Evolutionary conservation across 2,797 vertebrate genomes (phyloP).

Genomic region (Steatocranus sp.): DNA sequence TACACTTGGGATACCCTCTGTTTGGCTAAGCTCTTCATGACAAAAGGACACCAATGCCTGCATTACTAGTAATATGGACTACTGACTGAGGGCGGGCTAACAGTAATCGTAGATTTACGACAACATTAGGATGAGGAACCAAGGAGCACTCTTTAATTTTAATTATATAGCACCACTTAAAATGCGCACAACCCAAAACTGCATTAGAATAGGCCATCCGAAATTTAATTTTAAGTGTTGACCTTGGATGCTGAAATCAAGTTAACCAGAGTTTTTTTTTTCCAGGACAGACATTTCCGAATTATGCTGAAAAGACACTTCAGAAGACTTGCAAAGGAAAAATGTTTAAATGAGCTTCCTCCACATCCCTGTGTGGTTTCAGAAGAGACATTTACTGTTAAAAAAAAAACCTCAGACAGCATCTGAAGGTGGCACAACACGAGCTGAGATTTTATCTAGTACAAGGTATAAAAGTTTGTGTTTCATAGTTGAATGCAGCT

Average conservation of each 20-base stretch:
- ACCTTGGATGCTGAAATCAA: conserved; percentile 41
- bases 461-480: background rate
- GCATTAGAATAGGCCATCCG: conserved; percentile 40
- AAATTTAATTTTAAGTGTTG: conserved; percentile 50
- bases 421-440: background rate
- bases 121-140: conserved; percentile 65
- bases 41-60: background rate
- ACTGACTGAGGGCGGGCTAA: conserved; percentile 56
- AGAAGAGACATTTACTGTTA: background rate
- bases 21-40: background rate
- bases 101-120: conserved; percentile 62
- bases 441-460: background rate
- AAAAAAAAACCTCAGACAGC: background rate
- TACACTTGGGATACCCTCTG: background rate
- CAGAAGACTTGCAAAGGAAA: background rate
- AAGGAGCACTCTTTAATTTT: conserved; percentile 62
- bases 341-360: background rate
- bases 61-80: background rate
- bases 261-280: conserved; percentile 20
- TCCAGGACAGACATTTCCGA: conserved; percentile 1
- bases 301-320: background rate
- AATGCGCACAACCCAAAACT: conserved; percentile 49
- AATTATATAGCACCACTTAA: conserved; percentile 59
- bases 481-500: background rate
- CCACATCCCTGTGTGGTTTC: background rate